Percentiles rank a stretch among this genome's conserved stretches.
phyloP scores from a whole-genome alignment of 2,888 invertebrate genomes.

The Antheraea yamamai region DNA sequence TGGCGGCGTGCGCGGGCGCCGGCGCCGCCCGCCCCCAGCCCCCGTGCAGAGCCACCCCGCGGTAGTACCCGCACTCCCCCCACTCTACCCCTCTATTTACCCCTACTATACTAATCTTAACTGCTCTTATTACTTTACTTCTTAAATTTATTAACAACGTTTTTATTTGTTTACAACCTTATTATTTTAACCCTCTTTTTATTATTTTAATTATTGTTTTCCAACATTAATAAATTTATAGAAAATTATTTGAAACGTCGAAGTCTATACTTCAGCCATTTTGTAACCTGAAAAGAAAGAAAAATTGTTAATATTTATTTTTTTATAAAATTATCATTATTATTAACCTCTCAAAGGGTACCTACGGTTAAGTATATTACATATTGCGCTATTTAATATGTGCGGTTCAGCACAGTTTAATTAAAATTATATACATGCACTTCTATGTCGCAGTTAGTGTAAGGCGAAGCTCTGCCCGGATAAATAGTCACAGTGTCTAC shows the following conservation, averaged over 20 bases:
- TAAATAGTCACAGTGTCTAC: too few species aligned
- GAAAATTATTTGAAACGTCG: neutral
- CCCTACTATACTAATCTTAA: conserved; percentile 15
- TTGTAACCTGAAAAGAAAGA: conserved; percentile 58
- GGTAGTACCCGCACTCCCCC: conserved; percentile 45
- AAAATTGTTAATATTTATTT: conserved; percentile 19
- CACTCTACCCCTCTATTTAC: conserved; percentile 21
- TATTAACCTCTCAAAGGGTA: too few species aligned
- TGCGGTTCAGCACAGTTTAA: too few species aligned
- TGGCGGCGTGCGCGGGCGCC: conserved; percentile 80
- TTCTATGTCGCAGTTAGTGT: too few species aligned
- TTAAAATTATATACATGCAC: too few species aligned
- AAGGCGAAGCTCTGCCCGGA: too few species aligned
- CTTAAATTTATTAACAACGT: neutral
- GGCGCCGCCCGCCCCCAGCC: conserved; percentile 84
- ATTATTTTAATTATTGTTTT: neutral
- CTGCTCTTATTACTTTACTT: conserved; percentile 6
- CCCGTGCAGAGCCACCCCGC: conserved; percentile 81
- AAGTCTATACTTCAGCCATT: conserved; percentile 19
- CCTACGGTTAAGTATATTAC: too few species aligned
- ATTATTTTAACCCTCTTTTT: neutral
- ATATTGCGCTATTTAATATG: too few species aligned
- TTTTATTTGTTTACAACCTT: neutral
- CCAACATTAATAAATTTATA: neutral
- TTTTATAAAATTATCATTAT: too few species aligned